Conservation (phyloP, 1,140 invertebrate species). For the Myzus persicae region DNA sequence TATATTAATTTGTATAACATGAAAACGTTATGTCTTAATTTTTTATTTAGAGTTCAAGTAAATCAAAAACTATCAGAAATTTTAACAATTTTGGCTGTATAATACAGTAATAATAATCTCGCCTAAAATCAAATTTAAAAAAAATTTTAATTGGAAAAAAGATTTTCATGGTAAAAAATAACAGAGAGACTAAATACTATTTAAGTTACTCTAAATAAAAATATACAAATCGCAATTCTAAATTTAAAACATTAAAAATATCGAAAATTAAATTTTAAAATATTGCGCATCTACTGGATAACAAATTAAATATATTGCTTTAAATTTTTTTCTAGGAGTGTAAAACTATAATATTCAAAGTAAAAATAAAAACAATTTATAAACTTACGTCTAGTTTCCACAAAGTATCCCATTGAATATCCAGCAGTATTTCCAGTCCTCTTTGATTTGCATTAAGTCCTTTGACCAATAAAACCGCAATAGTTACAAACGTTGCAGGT, state of each 20-base stretch:
- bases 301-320: not conserved
- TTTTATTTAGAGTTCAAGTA: not conserved
- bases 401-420: constrained; percentile 62
- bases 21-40: not conserved
- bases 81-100: not conserved
- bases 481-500: constrained; percentile 61
- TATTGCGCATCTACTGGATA: too few species aligned
- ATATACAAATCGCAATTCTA: not conserved
- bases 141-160: too few species aligned
- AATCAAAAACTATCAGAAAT: not conserved
- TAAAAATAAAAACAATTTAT: not conserved
- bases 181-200: too few species aligned
- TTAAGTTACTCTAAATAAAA: not conserved
- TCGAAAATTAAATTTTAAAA: not conserved
- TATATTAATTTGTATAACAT: too few species aligned
- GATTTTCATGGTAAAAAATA: not conserved
- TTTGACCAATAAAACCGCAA: constrained; percentile 61
- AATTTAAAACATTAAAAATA: not conserved
- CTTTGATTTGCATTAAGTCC: constrained; percentile 60
- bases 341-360: not conserved
- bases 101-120: not conserved
- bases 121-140: not conserved
- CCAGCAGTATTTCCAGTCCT: constrained; percentile 60
- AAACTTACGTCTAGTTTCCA: constrained; percentile 62
- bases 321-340: not conserved